A percentile compares a stretch with the other conserved stretches of the same genome.
phyloP scores from a whole-genome alignment of 2,888 invertebrate genomes.

The Hyles lineata region DNA sequence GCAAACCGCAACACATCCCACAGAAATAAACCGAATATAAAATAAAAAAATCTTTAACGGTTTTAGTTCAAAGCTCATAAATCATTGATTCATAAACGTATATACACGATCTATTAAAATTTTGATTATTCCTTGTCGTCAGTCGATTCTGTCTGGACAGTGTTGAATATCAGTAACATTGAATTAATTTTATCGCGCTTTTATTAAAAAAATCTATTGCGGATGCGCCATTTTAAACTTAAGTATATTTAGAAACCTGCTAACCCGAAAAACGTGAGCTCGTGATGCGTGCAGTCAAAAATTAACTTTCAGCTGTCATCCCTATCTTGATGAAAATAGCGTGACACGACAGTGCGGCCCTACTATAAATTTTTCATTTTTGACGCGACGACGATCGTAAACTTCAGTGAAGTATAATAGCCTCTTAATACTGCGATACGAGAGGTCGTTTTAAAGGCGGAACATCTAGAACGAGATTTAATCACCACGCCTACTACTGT shows the following conservation, averaged over 20 bases:
- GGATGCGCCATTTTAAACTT: too few species aligned
- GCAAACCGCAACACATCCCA: constrained; percentile 14
- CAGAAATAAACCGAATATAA: background rate
- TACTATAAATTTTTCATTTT: constrained; percentile 18
- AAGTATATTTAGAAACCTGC: background rate
- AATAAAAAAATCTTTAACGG: background rate
- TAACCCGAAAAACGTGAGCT: constrained; percentile 16
- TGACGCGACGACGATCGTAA: constrained; percentile 6
- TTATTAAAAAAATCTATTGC: too few species aligned
- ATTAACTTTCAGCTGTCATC: constrained; percentile 59
- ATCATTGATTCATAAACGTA: too few species aligned
- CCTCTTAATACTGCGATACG: background rate
- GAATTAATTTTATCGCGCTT: too few species aligned
- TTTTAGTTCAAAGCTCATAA: background rate
- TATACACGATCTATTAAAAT: too few species aligned
- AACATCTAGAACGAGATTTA: constrained; percentile 15
- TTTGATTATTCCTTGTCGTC: too few species aligned
- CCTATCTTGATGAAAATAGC: constrained; percentile 56
- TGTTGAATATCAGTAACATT: too few species aligned
- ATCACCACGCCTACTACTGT: constrained; percentile 25
- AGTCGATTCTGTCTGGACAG: too few species aligned
- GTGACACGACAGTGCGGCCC: constrained; percentile 39
- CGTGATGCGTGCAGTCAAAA: constrained; percentile 53
- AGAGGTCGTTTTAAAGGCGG: constrained; percentile 13
- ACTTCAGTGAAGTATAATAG: constrained; percentile 22